Conservation (phyloP, 2,888 invertebrate genomes). For the Entomobrya proxima region DNA sequence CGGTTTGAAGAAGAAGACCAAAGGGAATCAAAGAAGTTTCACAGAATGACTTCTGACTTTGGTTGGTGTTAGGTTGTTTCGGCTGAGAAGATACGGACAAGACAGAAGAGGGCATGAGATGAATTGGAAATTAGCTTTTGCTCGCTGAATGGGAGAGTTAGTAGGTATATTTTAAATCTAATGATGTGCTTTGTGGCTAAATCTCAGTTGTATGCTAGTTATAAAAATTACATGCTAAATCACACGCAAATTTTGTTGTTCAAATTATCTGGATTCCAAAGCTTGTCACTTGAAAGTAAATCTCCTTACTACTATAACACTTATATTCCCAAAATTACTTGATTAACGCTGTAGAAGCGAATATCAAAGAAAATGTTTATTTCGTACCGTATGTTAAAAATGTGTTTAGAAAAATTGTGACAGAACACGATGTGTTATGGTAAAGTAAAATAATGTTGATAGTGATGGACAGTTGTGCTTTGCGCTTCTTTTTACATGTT, state of each 20-base stretch:
- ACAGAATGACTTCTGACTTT: background rate
- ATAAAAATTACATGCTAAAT: too few species aligned
- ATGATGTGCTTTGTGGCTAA: background rate
- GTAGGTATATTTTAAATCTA: background rate
- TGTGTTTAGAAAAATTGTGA: background rate
- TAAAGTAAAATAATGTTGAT: background rate
- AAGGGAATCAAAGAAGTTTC: constrained; percentile 15
- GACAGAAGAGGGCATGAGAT: constrained; percentile 20
- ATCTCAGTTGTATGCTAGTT: too few species aligned
- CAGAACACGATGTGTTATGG: background rate
- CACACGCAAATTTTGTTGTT: too few species aligned
- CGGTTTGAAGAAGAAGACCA: background rate
- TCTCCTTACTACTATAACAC: too few species aligned
- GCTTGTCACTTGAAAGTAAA: too few species aligned
- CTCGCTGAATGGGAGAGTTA: background rate
- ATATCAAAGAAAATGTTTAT: too few species aligned
- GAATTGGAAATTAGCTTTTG: constrained; percentile 33
- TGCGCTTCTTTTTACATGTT: background rate
- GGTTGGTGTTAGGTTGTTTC: background rate
- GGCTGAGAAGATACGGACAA: constrained; percentile 1
- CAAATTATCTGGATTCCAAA: too few species aligned
- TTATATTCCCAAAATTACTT: too few species aligned
- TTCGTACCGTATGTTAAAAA: background rate
- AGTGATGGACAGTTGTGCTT: constrained; percentile 27
- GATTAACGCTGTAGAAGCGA: too few species aligned